Evolutionary conservation across 2,888 invertebrate genomes (phyloP), one percentile per base, ranked within the genome.

Genomic region (Ophioninae sp.): DNA sequence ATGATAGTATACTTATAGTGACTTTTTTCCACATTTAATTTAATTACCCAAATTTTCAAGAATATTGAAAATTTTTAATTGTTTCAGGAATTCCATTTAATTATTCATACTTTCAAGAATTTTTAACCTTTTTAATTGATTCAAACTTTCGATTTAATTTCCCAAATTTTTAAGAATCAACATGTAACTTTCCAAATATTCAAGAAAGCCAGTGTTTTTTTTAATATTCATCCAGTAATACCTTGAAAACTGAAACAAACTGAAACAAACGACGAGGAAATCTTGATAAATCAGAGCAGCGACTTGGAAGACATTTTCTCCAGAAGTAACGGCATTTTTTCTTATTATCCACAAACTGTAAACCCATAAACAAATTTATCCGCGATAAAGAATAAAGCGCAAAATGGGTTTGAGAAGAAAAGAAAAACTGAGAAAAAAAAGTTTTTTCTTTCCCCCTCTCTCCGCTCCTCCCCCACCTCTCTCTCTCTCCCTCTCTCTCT

Each of bases 361-460:
- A 37, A 37, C 69, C 39, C 10, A 69, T 58, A 22, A 30, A 30
- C 41, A 77, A 39, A 23, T 63, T 69, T 69, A 30, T 23, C 44
- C 17, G 23, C 8, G 41, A 68, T 10, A 30, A 23, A 63, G 13
- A 61, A 20, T 44, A 44, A 58, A 56, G 30, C 13, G 20, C 3
- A 44, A 37, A 44, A 6, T n/a, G 7, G 59, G 37, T 23, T 8
- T 41, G 41, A 20, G n/a, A 30, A 23, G 51, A 39, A 30, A 59
- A 58, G 69, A 74, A 72, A 44, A 85, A 74, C 71, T 39, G 69
- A 75, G 30, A 61, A 44, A 71, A 76, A 79, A 56, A 51, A 13
- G 9, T 51, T 13, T 51, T 2, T 51, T 20, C 44, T 68, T 20
- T 44, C 39, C 9, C 44, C 9, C 9, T 37, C 77, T 77, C 2